These are phyloP conservation scores for Macroteleia sp. DNA, from an alignment of 2,888 invertebrate species.

Conservation along the genomic window DNA sequence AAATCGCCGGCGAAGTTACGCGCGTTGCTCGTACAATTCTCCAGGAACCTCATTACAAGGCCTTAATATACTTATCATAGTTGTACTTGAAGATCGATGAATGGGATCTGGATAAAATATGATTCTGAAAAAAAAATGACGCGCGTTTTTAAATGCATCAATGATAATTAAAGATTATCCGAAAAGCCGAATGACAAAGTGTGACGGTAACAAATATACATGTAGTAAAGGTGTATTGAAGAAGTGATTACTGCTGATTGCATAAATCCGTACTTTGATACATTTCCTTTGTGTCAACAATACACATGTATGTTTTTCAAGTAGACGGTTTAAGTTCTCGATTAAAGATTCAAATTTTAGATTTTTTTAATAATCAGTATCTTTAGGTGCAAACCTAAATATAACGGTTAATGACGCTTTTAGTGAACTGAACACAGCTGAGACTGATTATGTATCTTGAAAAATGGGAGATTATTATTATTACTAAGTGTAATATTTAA, in stretches of 20 bases:
- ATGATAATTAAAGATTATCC: no score
- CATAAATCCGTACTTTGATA: no score
- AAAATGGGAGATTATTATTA: neutral
- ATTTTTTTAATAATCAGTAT: neutral
- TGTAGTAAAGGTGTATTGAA: no score
- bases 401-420: constrained; percentile 22
- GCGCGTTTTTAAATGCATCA: neutral
- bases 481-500: neutral
- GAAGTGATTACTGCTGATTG: no score
- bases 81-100: constrained; percentile 50
- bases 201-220: no score
- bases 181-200: no score
- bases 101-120: no score
- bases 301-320: no score
- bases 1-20: constrained; percentile 67
- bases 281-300: no score
- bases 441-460: constrained; percentile 36
- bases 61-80: constrained; percentile 79
- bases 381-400: constrained; percentile 10
- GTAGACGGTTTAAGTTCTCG: no score
- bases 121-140: neutral
- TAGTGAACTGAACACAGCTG: constrained; percentile 37
- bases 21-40: constrained; percentile 66
- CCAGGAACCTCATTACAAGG: constrained; percentile 76
- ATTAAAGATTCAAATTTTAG: neutral